A percentile compares a stretch with the other conserved stretches of the same genome.
These are phyloP conservation scores for Chaitophorus viminalis DNA, from an alignment of 2,888 invertebrate species.

Conservation along the genomic window DNA sequence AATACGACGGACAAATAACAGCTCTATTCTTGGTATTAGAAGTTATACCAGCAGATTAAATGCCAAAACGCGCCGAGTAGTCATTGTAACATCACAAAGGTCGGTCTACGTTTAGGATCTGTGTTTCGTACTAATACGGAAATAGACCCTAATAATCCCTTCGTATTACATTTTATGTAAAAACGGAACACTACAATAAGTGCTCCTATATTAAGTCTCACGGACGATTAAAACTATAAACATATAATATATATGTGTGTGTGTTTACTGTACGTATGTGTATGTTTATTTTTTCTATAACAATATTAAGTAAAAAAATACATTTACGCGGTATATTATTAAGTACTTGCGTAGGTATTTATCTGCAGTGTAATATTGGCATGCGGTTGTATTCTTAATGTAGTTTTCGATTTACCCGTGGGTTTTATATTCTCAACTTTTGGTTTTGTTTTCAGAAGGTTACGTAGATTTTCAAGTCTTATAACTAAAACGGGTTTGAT, in stretches of 20 bases:
- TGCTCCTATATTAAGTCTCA: neutral
- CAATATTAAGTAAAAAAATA: too few relatives aligned
- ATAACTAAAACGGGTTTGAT: too few relatives aligned
- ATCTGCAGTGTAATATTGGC: too few relatives aligned
- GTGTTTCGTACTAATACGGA: constrained; percentile 28
- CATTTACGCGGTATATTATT: too few relatives aligned
- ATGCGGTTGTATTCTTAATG: too few relatives aligned
- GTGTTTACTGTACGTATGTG: neutral
- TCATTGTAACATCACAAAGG: constrained; percentile 22
- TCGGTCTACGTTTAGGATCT: neutral
- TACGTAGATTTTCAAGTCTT: too few relatives aligned
- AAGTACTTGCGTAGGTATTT: too few relatives aligned
- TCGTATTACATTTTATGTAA: constrained; percentile 25
- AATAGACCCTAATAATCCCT: constrained; percentile 30
- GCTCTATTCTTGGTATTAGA: neutral
- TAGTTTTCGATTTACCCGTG: too few relatives aligned
- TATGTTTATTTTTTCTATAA: neutral
- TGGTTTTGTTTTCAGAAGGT: too few relatives aligned
- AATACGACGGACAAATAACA: constrained; percentile 6
- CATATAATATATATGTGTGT: neutral
- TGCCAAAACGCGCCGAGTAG: constrained; percentile 26
- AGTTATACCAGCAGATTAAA: constrained; percentile 24
- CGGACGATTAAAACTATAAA: neutral
- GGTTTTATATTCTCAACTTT: too few relatives aligned
- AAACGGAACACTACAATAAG: neutral